Evolutionary conservation across 23 tunicate genomes (phyloP).

Genomic region (Diplosoma virens): DNA sequence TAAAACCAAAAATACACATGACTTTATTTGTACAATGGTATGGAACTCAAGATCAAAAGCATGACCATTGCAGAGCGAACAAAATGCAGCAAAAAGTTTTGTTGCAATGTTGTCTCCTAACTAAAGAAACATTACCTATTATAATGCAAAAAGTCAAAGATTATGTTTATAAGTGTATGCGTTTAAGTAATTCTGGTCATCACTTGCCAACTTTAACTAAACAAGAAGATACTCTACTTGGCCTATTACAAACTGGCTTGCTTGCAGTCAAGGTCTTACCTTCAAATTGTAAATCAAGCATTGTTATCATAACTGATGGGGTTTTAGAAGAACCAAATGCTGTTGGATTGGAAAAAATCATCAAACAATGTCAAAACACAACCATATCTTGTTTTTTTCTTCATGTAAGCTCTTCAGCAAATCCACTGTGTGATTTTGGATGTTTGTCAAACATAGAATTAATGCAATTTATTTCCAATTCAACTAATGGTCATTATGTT

Average conservation of each 20-base stretch:
- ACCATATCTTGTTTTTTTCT: constrained; percentile 67
- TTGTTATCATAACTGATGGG: constrained; percentile 90
- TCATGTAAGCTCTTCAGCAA: constrained; percentile 47
- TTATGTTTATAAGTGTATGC: constrained; percentile 12
- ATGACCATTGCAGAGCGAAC: not conserved
- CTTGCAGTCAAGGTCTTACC: constrained; percentile 67
- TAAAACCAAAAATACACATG: constrained; percentile 62
- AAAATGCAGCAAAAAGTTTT: constrained; percentile 55
- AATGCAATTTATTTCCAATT: constrained; percentile 64
- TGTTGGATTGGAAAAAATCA: constrained; percentile 36
- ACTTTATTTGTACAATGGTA: constrained; percentile 81
- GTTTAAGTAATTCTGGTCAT: not conserved
- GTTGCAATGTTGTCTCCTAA: constrained; percentile 68
- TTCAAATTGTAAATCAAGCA: constrained; percentile 63
- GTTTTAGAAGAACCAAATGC: constrained; percentile 75
- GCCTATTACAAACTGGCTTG: constrained; percentile 66
- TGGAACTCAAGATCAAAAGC: constrained; percentile 9
- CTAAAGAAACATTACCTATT: not conserved
- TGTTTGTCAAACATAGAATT: constrained; percentile 54
- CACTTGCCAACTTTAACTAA: constrained; percentile 1
- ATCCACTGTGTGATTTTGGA: constrained; percentile 67
- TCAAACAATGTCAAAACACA: constrained; percentile 58
- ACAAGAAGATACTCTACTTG: constrained; percentile 54
- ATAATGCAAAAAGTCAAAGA: constrained; percentile 30
- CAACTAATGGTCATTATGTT: constrained; percentile 75